These are phyloP conservation scores for Sebastes minor DNA, from an alignment of 2,797 vertebrate species.

Conservation along the genomic window DNA sequence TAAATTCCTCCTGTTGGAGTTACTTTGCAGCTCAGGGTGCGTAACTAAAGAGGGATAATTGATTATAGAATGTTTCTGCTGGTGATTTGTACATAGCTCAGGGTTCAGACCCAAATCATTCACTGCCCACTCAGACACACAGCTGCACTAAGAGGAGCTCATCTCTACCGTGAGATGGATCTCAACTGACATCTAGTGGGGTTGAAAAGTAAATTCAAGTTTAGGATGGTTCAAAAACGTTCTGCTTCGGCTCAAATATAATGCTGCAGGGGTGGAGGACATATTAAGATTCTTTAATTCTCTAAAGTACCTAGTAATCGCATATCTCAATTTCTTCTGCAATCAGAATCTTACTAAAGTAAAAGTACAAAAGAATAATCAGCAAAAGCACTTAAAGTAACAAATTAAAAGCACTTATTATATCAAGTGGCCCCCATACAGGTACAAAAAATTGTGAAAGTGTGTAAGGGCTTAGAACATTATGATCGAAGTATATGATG, in stretches of 20 bases:
- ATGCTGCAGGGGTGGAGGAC: background rate
- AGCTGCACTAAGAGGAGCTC: background rate
- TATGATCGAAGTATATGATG: too few relatives aligned
- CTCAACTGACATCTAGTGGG: slow-evolving; percentile 72
- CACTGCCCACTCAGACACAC: slow-evolving; percentile 9
- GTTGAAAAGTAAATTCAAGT: background rate
- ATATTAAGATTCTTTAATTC: background rate
- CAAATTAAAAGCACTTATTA: background rate
- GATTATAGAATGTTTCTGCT: slow-evolving; percentile 45
- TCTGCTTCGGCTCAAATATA: background rate
- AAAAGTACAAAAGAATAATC: background rate
- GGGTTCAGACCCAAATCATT: slow-evolving; percentile 43
- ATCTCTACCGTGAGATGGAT: background rate
- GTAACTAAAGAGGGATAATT: slow-evolving; percentile 46
- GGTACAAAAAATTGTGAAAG: too few relatives aligned
- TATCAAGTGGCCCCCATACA: background rate
- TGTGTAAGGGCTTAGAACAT: too few relatives aligned
- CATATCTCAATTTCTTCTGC: too few relatives aligned
- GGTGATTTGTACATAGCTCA: slow-evolving; percentile 38
- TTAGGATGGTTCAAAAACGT: background rate
- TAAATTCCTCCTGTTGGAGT: slow-evolving; percentile 46
- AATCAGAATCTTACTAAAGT: background rate
- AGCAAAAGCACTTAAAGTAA: background rate
- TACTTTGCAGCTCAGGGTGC: slow-evolving; percentile 20
- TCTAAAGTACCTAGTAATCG: background rate